These are phyloP conservation scores for Hesperophylax magnus DNA, from an alignment of 1,140 invertebrate species.

Conservation along the genomic window DNA sequence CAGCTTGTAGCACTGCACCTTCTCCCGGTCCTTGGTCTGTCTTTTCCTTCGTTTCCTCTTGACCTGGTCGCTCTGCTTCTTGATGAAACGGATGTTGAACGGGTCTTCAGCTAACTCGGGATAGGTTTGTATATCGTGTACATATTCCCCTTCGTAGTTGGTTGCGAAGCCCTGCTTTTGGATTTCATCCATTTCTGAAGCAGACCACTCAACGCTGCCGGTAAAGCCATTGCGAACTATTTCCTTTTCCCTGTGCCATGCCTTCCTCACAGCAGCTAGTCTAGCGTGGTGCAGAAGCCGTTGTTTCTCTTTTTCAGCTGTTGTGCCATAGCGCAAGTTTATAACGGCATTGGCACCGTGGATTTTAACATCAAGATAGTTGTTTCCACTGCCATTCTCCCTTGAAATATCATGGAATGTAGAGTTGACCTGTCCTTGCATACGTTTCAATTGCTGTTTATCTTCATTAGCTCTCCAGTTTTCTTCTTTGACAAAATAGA, in stretches of 20 bases:
- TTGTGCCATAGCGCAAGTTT: slow-evolving; percentile 91
- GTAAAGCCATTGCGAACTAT: slow-evolving; percentile 83
- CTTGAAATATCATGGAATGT: slow-evolving; percentile 88
- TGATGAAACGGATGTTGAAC: slow-evolving; percentile 92
- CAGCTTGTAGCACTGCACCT: slow-evolving; percentile 32
- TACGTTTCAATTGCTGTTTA: slow-evolving; percentile 86
- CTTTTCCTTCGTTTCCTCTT: slow-evolving; percentile 77
- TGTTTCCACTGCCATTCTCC: slow-evolving; percentile 78
- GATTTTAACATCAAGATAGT: slow-evolving; percentile 88
- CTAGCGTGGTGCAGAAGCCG: slow-evolving; percentile 91
- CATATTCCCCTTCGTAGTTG: slow-evolving; percentile 92
- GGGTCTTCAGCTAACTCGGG: slow-evolving; percentile 96
- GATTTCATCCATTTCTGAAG: slow-evolving; percentile 89
- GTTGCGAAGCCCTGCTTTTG: slow-evolving; percentile 85
- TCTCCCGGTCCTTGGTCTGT: slow-evolving; percentile 63
- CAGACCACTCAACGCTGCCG: slow-evolving; percentile 81
- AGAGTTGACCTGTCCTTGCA: slow-evolving; percentile 93
- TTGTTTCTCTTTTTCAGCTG: slow-evolving; percentile 88
- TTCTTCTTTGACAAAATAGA: slow-evolving; percentile 96
- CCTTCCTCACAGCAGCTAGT: slow-evolving; percentile 86
- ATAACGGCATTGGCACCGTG: slow-evolving; percentile 87
- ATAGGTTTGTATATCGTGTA: slow-evolving; percentile 89
- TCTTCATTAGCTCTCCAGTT: slow-evolving; percentile 90
- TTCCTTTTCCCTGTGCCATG: slow-evolving; percentile 93
- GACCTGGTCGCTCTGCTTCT: slow-evolving; percentile 78